phyloP scores from a whole-genome alignment of 2,113 vertebrate species.

The Condylura cristata region DNA sequence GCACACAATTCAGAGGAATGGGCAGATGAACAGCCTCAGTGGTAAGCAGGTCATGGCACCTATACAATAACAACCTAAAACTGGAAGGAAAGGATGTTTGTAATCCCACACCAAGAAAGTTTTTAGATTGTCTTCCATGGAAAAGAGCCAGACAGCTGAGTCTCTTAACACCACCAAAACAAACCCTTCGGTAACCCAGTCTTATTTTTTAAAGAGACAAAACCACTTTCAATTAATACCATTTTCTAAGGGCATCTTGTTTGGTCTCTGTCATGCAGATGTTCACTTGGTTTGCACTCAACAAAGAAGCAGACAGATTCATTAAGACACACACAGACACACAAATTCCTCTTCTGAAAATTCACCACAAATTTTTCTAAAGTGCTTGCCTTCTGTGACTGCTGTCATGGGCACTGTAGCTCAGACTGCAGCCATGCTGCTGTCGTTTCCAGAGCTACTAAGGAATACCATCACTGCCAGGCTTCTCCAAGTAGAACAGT shows the following conservation, averaged over 20 bases:
- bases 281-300: constrained; percentile 70
- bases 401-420: constrained; percentile 32
- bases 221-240: constrained; percentile 58
- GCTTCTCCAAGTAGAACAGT: not conserved
- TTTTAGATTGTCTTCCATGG: not conserved
- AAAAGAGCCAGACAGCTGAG: not conserved
- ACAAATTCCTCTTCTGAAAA: constrained; percentile 71
- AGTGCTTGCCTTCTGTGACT: constrained; percentile 57
- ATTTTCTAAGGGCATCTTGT: constrained; percentile 39
- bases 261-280: constrained; percentile 69
- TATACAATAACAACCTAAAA: not conserved
- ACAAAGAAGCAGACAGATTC: constrained; percentile 77
- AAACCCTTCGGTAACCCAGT: constrained; percentile 6
- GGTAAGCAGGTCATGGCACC: not conserved
- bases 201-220: constrained; percentile 40
- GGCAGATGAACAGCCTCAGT: not conserved
- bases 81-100: not conserved
- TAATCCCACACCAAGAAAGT: not conserved
- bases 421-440: constrained; percentile 17
- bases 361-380: constrained; percentile 64
- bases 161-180: not conserved
- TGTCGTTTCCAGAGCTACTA: constrained; percentile 64
- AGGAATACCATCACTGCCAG: not conserved
- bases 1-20: not conserved
- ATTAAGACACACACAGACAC: constrained; percentile 65